phyloP scores from a whole-genome alignment of 2,888 invertebrate genomes.

The Mesorhabditis sp. region DNA sequence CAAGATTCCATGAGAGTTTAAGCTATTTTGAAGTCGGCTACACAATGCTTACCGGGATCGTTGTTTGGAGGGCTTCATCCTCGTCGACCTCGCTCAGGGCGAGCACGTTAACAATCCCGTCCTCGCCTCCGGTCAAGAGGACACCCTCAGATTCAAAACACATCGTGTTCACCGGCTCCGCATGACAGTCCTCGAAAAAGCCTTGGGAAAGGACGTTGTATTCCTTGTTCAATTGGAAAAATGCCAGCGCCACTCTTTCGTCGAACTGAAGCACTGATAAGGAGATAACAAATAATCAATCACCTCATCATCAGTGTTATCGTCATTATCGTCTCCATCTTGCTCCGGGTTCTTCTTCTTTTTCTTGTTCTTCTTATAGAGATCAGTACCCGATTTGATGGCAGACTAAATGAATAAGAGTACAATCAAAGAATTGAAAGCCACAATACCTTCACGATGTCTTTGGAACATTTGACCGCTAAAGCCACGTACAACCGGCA shows the following conservation, averaged over 20 bases:
- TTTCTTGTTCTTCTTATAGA: background rate
- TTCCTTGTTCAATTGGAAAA: background rate
- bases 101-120: background rate
- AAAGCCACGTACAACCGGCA: background rate
- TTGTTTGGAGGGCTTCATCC: conserved; percentile 4
- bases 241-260: background rate
- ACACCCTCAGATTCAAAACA: background rate
- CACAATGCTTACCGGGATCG: background rate
- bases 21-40: background rate
- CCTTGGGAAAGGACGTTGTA: background rate
- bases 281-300: background rate
- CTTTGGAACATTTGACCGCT: background rate
- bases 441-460: background rate
- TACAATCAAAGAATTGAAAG: background rate
- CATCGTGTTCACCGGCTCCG: background rate
- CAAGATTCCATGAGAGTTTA: background rate
- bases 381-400: background rate
- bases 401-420: background rate
- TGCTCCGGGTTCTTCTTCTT: background rate
- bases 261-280: background rate
- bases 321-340: background rate
- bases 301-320: background rate
- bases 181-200: conserved; percentile 3
- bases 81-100: background rate
- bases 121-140: background rate